These are phyloP conservation scores for Synanthedon vespiformis DNA, from an alignment of 2,888 invertebrate species.

Conservation along the genomic window DNA sequence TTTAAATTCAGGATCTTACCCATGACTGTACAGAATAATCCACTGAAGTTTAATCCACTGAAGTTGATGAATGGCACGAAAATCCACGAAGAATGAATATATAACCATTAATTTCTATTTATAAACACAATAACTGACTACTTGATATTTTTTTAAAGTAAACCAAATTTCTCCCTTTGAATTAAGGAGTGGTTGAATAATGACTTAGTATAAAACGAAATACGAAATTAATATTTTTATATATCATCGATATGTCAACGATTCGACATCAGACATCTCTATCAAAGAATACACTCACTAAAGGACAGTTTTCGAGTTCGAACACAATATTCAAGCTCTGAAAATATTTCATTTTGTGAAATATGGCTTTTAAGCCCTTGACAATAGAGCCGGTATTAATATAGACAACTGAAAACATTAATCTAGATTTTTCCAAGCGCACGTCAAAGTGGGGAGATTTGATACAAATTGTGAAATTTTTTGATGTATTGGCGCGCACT, in stretches of 20 bases:
- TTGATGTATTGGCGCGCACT: conserved; percentile 9
- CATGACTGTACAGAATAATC: too few relatives aligned
- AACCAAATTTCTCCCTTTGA: too few relatives aligned
- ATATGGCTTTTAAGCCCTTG: not conserved
- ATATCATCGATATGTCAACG: not conserved
- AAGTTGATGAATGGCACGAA: too few relatives aligned
- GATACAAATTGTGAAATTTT: conserved; percentile 12
- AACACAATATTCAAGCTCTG: not conserved
- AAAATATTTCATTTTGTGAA: not conserved
- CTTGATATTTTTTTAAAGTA: too few relatives aligned
- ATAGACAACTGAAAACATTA: conserved; percentile 7
- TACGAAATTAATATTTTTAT: too few relatives aligned
- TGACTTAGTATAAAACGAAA: too few relatives aligned
- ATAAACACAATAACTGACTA: too few relatives aligned
- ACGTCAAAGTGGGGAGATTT: conserved; percentile 9
- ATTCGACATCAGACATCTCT: not conserved
- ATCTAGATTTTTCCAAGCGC: conserved; percentile 13
- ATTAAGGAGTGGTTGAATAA: too few relatives aligned
- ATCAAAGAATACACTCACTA: not conserved
- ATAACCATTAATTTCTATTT: too few relatives aligned
- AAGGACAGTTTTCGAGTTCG: not conserved
- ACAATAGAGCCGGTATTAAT: conserved; percentile 1
- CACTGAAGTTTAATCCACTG: too few relatives aligned
- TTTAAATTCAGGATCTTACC: too few relatives aligned
- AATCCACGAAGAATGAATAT: too few relatives aligned